These are phyloP conservation scores for Polylopha cassiicola DNA, from an alignment of 2,888 invertebrate species.

Conservation along the genomic window DNA sequence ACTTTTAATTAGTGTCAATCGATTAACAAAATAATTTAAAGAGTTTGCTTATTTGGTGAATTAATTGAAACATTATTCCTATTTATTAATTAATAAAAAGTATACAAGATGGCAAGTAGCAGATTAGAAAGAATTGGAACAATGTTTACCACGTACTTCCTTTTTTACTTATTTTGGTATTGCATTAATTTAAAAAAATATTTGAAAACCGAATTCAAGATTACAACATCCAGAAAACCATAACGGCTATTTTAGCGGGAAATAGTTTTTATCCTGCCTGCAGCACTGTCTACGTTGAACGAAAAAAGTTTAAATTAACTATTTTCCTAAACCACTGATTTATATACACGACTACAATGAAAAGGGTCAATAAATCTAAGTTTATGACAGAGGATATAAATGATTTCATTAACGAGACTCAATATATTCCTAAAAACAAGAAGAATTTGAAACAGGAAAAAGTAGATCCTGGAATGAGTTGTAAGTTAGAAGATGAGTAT, in stretches of 20 bases:
- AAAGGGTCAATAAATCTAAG: slow-evolving; percentile 43
- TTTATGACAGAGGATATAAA: slow-evolving; percentile 44
- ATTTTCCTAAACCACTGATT: too few species aligned
- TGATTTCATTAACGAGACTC: slow-evolving; percentile 47
- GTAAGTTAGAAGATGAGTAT: slow-evolving; percentile 41
- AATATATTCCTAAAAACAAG: slow-evolving; percentile 43
- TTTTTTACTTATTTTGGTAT: slow-evolving; percentile 1
- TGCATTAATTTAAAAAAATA: slow-evolving; percentile 9
- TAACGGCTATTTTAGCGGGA: slow-evolving; percentile 17
- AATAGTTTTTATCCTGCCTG: slow-evolving; percentile 1
- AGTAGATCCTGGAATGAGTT: slow-evolving; percentile 30
- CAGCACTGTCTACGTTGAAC: neutral
- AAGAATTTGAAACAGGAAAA: slow-evolving; percentile 44
- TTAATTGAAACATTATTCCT: too few species aligned
- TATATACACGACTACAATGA: too few species aligned
- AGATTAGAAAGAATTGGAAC: slow-evolving; percentile 85
- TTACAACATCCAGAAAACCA: slow-evolving; percentile 4
- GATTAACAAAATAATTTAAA: too few species aligned
- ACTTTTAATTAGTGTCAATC: too few species aligned
- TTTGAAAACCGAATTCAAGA: slow-evolving; percentile 13
- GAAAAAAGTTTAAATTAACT: neutral
- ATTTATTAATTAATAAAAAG: too few species aligned
- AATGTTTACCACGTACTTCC: slow-evolving; percentile 80
- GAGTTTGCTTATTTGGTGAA: too few species aligned
- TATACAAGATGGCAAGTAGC: slow-evolving; percentile 85